phyloP scores from a whole-genome alignment of 1,140 invertebrate species.

The Neodiprion virginianus region DNA sequence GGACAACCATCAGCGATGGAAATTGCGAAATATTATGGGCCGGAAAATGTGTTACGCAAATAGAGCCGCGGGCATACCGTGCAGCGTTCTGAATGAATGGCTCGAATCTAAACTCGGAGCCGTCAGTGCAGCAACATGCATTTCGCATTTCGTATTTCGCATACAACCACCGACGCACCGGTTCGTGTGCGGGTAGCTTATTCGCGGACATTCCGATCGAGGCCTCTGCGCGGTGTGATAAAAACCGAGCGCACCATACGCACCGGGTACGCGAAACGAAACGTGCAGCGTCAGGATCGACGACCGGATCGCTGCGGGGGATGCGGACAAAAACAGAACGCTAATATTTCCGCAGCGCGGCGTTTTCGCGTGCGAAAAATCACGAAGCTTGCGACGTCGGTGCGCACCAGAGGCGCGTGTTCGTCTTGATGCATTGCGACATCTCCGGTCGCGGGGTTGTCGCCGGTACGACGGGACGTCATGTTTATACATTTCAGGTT shows the following conservation, averaged over 20 bases:
- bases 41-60: constrained; percentile 12
- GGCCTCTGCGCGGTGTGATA: not conserved
- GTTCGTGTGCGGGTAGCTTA: not conserved
- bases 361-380: not conserved
- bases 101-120: constrained; percentile 8
- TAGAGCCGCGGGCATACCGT: constrained; percentile 11
- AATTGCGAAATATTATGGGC: constrained; percentile 16
- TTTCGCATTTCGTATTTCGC: constrained; percentile 21
- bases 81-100: constrained; percentile 15
- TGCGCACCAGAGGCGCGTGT: constrained; percentile 46
- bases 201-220: constrained; percentile 4
- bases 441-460: constrained; percentile 46
- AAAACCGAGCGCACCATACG: not conserved
- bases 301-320: no score
- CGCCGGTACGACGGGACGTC: constrained; percentile 42
- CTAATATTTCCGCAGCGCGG: not conserved
- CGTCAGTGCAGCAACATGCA: constrained; percentile 18
- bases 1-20: not conserved
- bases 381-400: constrained; percentile 21
- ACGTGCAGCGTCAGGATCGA: no score
- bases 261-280: no score
- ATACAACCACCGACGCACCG: constrained; percentile 3
- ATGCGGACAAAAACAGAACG: not conserved
- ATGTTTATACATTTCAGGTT: constrained; percentile 60
- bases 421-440: constrained; percentile 54